Evolutionary conservation across 1,140 invertebrate species (phyloP), one percentile per base, ranked within the genome.

Genomic region (Calliphora vicina): DNA sequence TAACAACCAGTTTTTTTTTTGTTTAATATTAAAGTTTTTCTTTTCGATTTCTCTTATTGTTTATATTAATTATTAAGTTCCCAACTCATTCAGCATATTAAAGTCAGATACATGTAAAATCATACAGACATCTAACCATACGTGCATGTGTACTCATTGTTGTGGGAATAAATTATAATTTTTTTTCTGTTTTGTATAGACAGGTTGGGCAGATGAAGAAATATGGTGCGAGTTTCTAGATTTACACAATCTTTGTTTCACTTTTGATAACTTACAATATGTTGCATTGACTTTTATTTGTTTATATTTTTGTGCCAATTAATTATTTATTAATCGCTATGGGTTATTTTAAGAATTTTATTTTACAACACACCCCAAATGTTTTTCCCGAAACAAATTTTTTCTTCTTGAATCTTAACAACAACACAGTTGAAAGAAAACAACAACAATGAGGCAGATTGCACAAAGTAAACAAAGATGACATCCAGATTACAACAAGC

Each of bases 391-490:
- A 23, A 67, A 67, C 20, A 67, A 20, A n/a, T n/a, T n/a, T 67
- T 67, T 67, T 67, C n/a, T 25, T 67, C 6, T 67, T 57, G n/a
- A 23, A 67, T 23, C 61, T 67, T 67, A 25, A 67, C 61, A 67
- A 9, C 8, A 25, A 67, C 61, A 67, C 61, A 67, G 25, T 20
- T 20, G 9, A 67, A n/a, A 23, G 3, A 67, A 23, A 25, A 67
- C 61, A 67, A 67, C 57, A 67, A 67, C n/a, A 67, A 57, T 17
- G 10, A 67, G 5, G 20, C 61, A 25, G 8, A 25, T 23, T 67
- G 20, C 61, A 67, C n/a, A 23, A 67, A 25, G 61, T 67, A 67
- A 67, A 67, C 61, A 67, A 67, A 67, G 61, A 67, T 67, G 61
- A 17, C 61, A 67, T 67, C 45, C 35, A 35, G 6, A 57, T 57